Evolutionary conservation across 2,888 invertebrate genomes (phyloP).

Genomic region (Synergus laeviventris): DNA sequence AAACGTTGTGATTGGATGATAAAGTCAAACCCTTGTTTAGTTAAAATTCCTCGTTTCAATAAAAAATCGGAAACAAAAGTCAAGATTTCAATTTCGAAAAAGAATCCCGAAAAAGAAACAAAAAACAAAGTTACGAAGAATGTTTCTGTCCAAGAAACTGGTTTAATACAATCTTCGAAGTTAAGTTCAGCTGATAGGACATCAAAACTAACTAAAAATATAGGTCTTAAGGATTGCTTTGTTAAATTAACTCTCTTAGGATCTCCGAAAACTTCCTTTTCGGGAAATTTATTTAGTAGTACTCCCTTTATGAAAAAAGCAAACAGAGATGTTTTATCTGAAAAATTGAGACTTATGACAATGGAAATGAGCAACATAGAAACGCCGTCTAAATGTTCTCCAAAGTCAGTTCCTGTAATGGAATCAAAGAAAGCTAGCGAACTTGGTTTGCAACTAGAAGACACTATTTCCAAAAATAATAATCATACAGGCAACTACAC

Average conservation of each 20-base stretch:
- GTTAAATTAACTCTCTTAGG: conserved; percentile 6
- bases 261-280: neutral
- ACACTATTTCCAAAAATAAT: neutral
- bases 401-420: neutral
- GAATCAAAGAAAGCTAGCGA: neutral
- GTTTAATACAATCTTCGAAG: neutral
- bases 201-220: neutral
- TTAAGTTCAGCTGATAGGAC: neutral
- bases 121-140: neutral
- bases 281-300: conserved; percentile 1
- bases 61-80: neutral
- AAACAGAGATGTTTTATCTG: neutral
- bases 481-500: neutral
- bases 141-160: neutral
- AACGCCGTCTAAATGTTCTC: neutral
- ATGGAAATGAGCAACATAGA: neutral
- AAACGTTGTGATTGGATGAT: conserved; percentile 17
- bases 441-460: neutral
- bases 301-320: conserved; percentile 19
- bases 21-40: neutral
- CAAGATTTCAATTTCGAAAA: neutral
- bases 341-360: neutral
- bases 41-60: conserved; percentile 6
- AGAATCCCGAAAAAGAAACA: neutral
- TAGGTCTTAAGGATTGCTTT: neutral